Base-by-base conservation (phyloP, 1,140 invertebrate genomes). In the Drosophila nasuta region DNA sequence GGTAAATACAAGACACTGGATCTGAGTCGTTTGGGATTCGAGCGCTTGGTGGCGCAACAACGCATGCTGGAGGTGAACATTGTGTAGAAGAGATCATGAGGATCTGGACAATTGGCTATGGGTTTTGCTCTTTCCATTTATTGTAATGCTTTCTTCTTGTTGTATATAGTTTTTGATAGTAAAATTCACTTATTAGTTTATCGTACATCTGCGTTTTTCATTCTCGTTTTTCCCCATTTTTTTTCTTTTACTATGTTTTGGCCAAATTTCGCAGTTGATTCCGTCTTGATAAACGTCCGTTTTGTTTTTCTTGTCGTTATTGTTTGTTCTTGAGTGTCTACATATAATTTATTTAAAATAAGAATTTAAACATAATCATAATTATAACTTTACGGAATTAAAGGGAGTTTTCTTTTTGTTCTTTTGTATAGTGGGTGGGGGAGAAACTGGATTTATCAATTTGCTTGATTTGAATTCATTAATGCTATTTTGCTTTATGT, bases 21-120 rank as follows among this genome's bases (percentile, higher is more conserved):
- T 93, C 93, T 99, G 60, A 94, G 94, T 4, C 94, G 96, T 76
- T 95, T 98, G 85, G 93, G 94, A 2, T 98, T 98, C 93, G 95
- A 98, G 33, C 94, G 98, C 92, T 93, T 99, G 46, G 90, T 98
- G 52, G 91, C 94, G 1, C 93, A 95, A 71, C 93, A 95, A 85
- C 95, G 95, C 49, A 91, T 97, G 77, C 92, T 93, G 70, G 96
- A 97, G 92, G 91, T 87, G 62, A 94, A 95, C 93, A 94, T 96
- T 75, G 94, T 96, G 74, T 96, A 93, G 73, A 6, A 28, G 38
- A 33, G 30, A 33, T 38, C 20, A 25, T 25, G 20, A 33, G 33
- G 28, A 30, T 30, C 28, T 35, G 10, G 13, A 54, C 15, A 20
- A 33, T 28, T 59, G 28, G 38, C 30, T 52, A 30, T 52, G 56